These are phyloP conservation scores for Latheticus oryzae DNA, from an alignment of 2,888 invertebrate species.

Conservation along the genomic window DNA sequence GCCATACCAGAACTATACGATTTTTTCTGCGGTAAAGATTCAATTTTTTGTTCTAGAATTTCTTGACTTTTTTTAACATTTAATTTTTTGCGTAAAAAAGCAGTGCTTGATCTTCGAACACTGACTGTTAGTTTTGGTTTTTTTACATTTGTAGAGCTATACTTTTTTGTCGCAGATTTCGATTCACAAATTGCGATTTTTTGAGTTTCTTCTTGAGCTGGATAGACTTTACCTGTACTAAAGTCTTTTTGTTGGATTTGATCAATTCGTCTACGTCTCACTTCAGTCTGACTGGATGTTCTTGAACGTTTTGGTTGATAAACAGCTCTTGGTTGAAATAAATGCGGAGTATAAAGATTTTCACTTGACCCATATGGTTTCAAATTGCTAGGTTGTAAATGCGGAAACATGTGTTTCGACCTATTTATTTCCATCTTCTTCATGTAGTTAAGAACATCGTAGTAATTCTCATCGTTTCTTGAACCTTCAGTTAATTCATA, in stretches of 20 bases:
- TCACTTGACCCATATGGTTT: conserved; percentile 31
- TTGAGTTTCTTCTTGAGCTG: conserved; percentile 20
- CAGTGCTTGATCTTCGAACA: conserved; percentile 3
- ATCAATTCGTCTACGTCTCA: conserved; percentile 1
- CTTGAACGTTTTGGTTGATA: conserved; percentile 15
- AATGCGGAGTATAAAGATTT: conserved; percentile 1
- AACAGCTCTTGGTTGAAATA: background rate
- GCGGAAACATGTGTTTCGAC: conserved; percentile 3
- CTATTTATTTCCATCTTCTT: conserved; percentile 5
- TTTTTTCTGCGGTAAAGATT: too few relatives aligned
- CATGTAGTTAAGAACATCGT: conserved; percentile 20
- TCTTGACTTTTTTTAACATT: conserved; percentile 4
- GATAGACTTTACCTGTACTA: too few relatives aligned
- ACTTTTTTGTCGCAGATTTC: background rate
- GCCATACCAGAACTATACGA: too few relatives aligned
- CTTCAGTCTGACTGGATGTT: background rate
- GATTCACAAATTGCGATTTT: conserved; percentile 12
- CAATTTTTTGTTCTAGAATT: too few relatives aligned
- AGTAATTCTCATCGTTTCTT: conserved; percentile 8
- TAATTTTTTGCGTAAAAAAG: background rate
- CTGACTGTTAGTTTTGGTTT: conserved; percentile 1
- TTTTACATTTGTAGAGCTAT: conserved; percentile 1
- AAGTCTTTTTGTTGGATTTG: conserved; percentile 11
- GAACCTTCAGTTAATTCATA: conserved; percentile 18
- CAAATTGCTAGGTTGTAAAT: conserved; percentile 32